Evolutionary conservation across 1,140 invertebrate genomes (phyloP).

Genomic region (Lasioglossum albipes): DNA sequence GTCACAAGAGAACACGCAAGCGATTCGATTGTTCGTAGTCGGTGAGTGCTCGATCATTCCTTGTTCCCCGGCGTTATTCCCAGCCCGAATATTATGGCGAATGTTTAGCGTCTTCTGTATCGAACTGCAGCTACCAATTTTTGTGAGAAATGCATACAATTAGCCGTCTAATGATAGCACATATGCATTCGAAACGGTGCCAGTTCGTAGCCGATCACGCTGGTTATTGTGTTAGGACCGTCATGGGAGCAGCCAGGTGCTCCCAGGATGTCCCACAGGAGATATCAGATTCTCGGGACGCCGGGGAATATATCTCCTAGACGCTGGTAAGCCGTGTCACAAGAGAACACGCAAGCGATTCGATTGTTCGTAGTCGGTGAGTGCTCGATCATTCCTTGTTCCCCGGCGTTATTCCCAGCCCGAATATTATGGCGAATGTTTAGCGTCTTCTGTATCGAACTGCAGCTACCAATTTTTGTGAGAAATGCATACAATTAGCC

Average conservation of each 20-base stretch:
- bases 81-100: too few species aligned
- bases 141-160: too few species aligned
- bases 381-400: slow-evolving; percentile 1
- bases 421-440: too few species aligned
- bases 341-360: slow-evolving; percentile 56
- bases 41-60: not conserved
- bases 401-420: too few species aligned
- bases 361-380: slow-evolving; percentile 11
- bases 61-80: not conserved
- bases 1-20: slow-evolving; percentile 55
- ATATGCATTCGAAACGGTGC: too few species aligned
- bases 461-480: too few species aligned
- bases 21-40: slow-evolving; percentile 28
- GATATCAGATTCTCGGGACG: slow-evolving; percentile 54
- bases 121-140: too few species aligned
- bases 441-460: too few species aligned
- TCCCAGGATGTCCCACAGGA: slow-evolving; percentile 46
- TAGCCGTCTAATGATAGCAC: too few species aligned
- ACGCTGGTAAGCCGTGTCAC: slow-evolving; percentile 49
- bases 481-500: too few species aligned
- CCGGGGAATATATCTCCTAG: slow-evolving; percentile 55
- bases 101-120: too few species aligned
- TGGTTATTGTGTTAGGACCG: slow-evolving; percentile 56
- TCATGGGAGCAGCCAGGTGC: slow-evolving; percentile 65
- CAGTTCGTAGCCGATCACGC: slow-evolving; percentile 42